Evolutionary conservation across 2,888 invertebrate genomes (phyloP).

Genomic region (Shargacucullia verbasci): DNA sequence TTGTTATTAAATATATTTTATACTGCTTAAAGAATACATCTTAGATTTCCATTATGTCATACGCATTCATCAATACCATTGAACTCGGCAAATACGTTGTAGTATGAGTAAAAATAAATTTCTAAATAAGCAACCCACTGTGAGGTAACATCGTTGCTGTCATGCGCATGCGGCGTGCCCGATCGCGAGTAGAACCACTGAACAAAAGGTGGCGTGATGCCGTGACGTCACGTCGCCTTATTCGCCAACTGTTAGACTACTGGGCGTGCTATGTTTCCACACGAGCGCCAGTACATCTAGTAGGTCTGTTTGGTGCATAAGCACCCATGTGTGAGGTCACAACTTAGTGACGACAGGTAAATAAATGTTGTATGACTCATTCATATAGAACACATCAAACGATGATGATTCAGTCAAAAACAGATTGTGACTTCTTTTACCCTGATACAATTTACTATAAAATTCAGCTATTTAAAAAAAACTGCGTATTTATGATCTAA

Average conservation of each 20-base stretch:
- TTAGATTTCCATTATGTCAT: not conserved
- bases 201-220: constrained; percentile 89
- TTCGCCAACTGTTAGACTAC: constrained; percentile 77
- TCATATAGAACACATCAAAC: constrained; percentile 18
- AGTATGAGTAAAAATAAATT: constrained; percentile 19
- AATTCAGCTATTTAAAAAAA: too few relatives aligned
- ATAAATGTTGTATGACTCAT: constrained; percentile 48
- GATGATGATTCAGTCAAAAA: constrained; percentile 12
- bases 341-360: constrained; percentile 30
- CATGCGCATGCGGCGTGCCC: constrained; percentile 73
- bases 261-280: constrained; percentile 69
- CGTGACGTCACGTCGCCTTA: constrained; percentile 87
- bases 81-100: constrained; percentile 9
- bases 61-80: constrained; percentile 14
- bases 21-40: too few relatives aligned
- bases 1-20: not conserved
- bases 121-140: constrained; percentile 45
- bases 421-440: constrained; percentile 9
- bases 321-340: constrained; percentile 60
- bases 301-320: constrained; percentile 51
- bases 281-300: constrained; percentile 54
- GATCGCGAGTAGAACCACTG: constrained; percentile 80
- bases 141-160: constrained; percentile 47
- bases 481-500: not conserved
- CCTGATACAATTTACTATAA: not conserved